Conservation (phyloP, 1,140 invertebrate genomes). For the Drosophila sturtevanti region DNA sequence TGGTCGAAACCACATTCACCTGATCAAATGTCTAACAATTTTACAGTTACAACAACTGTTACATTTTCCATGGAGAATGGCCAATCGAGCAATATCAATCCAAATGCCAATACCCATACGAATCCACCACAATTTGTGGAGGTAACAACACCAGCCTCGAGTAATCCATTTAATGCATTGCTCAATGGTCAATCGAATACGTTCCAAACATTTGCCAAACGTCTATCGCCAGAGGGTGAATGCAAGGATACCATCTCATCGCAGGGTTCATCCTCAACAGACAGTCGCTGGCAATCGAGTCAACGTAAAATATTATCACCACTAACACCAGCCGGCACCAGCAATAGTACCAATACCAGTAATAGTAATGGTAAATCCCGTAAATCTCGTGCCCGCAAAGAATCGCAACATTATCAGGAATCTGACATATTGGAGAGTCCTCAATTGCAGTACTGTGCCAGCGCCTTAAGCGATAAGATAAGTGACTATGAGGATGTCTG, state of each 20-base stretch:
- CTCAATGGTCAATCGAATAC: conserved; percentile 70
- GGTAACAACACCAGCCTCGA: conserved; percentile 75
- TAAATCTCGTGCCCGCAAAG: conserved; percentile 83
- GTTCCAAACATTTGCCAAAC: conserved; percentile 83
- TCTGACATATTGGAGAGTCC: conserved; percentile 93
- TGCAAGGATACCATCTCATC: conserved; percentile 83
- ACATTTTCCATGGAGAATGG: conserved; percentile 87
- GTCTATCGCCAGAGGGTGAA: conserved; percentile 84
- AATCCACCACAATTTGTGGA: conserved; percentile 60
- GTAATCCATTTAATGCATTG: conserved; percentile 69
- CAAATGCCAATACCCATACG: neutral
- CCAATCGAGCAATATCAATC: neutral
- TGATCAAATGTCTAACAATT: conserved; percentile 84
- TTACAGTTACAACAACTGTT: conserved; percentile 91
- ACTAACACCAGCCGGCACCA: conserved; percentile 43
- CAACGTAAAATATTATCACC: conserved; percentile 71
- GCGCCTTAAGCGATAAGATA: conserved; percentile 94
- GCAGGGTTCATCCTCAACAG: conserved; percentile 83
- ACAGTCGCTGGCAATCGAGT: conserved; percentile 74
- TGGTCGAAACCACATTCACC: conserved; percentile 86
- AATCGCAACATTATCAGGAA: conserved; percentile 88
- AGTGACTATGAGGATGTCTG: conserved; percentile 98
- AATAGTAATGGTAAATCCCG: conserved; percentile 60
- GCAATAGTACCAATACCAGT: conserved; percentile 29
- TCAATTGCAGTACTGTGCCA: conserved; percentile 90